Evolutionary conservation across 1,140 invertebrate species (phyloP).

Genomic region (Euwallacea similis): DNA sequence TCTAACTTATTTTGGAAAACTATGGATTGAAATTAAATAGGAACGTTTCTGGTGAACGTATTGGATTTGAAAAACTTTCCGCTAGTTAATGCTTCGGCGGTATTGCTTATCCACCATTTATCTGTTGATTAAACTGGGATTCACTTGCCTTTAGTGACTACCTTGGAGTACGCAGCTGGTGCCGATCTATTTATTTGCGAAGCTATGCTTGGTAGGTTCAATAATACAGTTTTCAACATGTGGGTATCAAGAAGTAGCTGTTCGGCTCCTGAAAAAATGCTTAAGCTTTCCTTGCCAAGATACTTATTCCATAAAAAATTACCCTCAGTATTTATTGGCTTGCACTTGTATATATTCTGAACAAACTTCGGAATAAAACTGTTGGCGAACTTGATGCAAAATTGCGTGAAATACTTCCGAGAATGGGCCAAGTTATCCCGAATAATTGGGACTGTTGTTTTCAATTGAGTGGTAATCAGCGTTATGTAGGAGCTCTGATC

Average conservation of each 20-base stretch:
- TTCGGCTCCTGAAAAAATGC: constrained; percentile 69
- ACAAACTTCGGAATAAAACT: constrained; percentile 96
- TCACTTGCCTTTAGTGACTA: constrained; percentile 79
- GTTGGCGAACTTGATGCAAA: constrained; percentile 95
- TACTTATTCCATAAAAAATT: not conserved
- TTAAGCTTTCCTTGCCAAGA: no score
- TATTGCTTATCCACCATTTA: no score
- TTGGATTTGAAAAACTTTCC: no score
- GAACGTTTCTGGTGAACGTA: no score
- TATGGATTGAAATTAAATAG: no score
- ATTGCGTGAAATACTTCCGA: constrained; percentile 97
- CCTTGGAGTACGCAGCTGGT: constrained; percentile 80
- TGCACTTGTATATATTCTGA: constrained; percentile 91
- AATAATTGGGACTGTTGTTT: constrained; percentile 85
- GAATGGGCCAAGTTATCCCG: constrained; percentile 92
- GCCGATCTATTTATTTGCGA: constrained; percentile 84
- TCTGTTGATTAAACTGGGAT: not conserved
- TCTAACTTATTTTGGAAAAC: no score
- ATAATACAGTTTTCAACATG: constrained; percentile 93
- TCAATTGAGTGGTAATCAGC: constrained; percentile 84
- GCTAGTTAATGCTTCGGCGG: no score
- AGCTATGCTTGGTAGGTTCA: constrained; percentile 92
- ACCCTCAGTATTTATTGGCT: constrained; percentile 84
- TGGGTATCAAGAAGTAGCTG: constrained; percentile 97
- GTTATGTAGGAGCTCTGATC: constrained; percentile 96